These are phyloP conservation scores for Oligia fasciuncula DNA, from an alignment of 2,888 invertebrate species.

Conservation along the genomic window DNA sequence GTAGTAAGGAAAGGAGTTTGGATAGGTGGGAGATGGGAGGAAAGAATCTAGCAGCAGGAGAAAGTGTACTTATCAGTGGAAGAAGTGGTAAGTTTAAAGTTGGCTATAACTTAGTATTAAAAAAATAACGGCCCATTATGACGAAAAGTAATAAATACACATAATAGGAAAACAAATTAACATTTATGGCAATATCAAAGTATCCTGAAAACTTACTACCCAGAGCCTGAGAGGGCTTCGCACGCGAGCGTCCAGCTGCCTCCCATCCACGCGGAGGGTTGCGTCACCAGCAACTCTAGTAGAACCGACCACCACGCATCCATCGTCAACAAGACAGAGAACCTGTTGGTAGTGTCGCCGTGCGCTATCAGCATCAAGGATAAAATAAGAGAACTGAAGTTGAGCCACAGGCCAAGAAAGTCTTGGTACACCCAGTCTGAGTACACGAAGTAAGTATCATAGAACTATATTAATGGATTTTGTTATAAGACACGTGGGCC, in stretches of 20 bases:
- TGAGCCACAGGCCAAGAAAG: slow-evolving; percentile 61
- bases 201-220: neutral
- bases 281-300: slow-evolving; percentile 60
- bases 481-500: neutral
- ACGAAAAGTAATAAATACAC: neutral
- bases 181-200: slow-evolving; percentile 14
- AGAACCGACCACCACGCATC: slow-evolving; percentile 34
- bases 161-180: neutral
- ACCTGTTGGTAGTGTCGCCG: slow-evolving; percentile 26
- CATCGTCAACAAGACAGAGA: slow-evolving; percentile 31
- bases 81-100: slow-evolving; percentile 72
- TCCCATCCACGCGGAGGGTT: slow-evolving; percentile 78
- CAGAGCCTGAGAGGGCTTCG: slow-evolving; percentile 41
- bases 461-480: neutral
- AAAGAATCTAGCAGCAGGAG: slow-evolving; percentile 80
- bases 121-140: neutral
- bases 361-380: slow-evolving; percentile 78
- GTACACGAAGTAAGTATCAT: slow-evolving; percentile 58
- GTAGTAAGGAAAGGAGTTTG: slow-evolving; percentile 61
- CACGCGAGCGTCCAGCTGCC: slow-evolving; percentile 73
- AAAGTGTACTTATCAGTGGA: slow-evolving; percentile 75
- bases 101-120: slow-evolving; percentile 15
- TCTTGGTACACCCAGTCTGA: slow-evolving; percentile 52
- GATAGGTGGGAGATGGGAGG: slow-evolving; percentile 77
- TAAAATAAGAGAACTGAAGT: slow-evolving; percentile 82